These are phyloP conservation scores for Naso thynnoides DNA, from an alignment of 2,797 vertebrate genomes.

Conservation along the genomic window DNA sequence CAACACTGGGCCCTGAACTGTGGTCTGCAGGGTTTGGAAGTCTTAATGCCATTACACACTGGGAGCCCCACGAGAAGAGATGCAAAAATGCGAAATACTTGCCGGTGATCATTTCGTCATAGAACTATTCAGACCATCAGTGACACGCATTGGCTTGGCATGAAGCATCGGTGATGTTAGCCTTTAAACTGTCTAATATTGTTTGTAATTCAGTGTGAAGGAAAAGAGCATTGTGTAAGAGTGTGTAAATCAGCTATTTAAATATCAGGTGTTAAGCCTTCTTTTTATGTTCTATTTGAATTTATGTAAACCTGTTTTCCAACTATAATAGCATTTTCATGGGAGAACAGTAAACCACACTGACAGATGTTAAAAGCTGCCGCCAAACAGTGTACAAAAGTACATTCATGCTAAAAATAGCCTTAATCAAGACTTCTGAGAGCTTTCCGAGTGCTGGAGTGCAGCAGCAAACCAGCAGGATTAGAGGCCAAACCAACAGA, in stretches of 20 bases:
- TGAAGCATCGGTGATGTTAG: too few relatives aligned
- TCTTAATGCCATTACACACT: too few relatives aligned
- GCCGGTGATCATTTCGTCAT: too few relatives aligned
- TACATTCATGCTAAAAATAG: slow-evolving; percentile 39
- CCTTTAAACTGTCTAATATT: background rate
- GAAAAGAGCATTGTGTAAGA: background rate
- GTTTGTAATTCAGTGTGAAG: background rate
- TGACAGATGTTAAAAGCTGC: background rate
- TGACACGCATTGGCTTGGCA: too few relatives aligned
- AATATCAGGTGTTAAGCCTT: background rate
- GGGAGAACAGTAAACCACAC: background rate
- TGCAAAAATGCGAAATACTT: too few relatives aligned
- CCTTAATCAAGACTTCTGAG: slow-evolving; percentile 25
- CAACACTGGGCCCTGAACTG: background rate
- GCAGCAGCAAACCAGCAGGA: slow-evolving; percentile 11
- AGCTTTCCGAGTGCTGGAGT: background rate
- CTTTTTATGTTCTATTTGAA: background rate
- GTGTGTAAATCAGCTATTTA: background rate
- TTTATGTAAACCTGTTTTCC: background rate
- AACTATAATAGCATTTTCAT: slow-evolving; percentile 23
- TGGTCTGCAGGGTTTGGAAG: background rate
- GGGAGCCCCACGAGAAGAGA: too few relatives aligned
- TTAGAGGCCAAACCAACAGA: slow-evolving; percentile 8
- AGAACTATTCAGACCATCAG: too few relatives aligned
- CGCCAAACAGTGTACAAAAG: slow-evolving; percentile 1